Base-by-base conservation (phyloP, 2,888 invertebrate genomes). In the Ichneumoninae sp. region DNA sequence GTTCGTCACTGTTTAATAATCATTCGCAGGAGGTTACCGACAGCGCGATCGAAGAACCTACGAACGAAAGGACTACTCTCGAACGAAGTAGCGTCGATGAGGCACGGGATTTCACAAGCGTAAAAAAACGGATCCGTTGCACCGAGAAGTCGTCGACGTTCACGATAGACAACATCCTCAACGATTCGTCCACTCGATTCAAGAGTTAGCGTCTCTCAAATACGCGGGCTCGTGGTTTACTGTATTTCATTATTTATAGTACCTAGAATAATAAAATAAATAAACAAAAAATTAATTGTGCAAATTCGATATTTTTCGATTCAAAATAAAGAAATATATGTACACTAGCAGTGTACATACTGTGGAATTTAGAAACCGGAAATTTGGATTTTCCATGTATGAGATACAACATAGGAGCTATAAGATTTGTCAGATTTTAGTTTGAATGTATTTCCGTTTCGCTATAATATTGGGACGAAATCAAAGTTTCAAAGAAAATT, bases 81-180 rank as follows among this genome's bases (percentile, higher is more conserved):
- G 68, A 65, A 19, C 47, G 3, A 76, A 69, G 16, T 0, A 47
- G 77, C 54, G 5, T 63, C 22, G 69, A 69, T 22, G 68, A 33
- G 16, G 54, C 68, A 26, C 44, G 33, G 26, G 52, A 75, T 40
- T 75, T 50, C n/a, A 50, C 75, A 47, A 66, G 10, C 40, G 65
- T 66, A 52, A 75, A 60, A 63, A 83, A 80, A 22, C 8, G 52
- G 16, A 3, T 57, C 7, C 76, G 73, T 26, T 73, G 73, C 73
- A 54, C 85, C 44, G 69, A 87, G 3, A 92, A 92, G 81, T 90
- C 90, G 4, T 90, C 89, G 44, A 88, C 88, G 85, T 92, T 92
- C 77, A 92, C 91, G 16, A 92, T 92, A 78, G 92, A 92, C 44
- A 92, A 91, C 78, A 92, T 92, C 26, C 81, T 92, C 30, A 89